Base-by-base conservation (phyloP, 2,113 vertebrate genomes). In the Dolichotis patagonum region DNA sequence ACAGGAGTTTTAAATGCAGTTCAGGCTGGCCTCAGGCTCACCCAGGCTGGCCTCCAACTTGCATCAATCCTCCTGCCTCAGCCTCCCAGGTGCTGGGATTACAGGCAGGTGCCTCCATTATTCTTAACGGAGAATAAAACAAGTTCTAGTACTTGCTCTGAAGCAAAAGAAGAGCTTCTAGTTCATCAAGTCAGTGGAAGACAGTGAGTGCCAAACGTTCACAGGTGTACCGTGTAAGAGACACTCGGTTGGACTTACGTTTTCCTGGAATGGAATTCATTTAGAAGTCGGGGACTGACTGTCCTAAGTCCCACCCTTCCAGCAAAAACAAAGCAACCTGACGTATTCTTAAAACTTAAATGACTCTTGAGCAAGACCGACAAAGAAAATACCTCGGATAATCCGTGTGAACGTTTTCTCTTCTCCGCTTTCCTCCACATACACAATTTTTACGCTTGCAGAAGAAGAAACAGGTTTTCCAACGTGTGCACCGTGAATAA, bases 401-500 rank as follows among this genome's bases (percentile, higher is more conserved):
- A 96, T 98, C 94, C 99, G 98, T 81, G 98, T 94, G 98, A 99
- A 99, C 6, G 98, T 97, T 96, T 99, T 99, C 73, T 99, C 98
- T 93, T 98, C 97, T 22, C 98, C 99, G 9, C 98, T 96, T 7
- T 99, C 98, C 73, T 99, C 98, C 62, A 98, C 95, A 90, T 99
- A 99, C 0, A 98, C 92, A 86, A 99, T 98, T 71, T 98, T 97
- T 5, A 99, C 99, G 16, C 98, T 98, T 56, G 99, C 99, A 3
- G 97, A 98, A 75, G 98, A 95, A 52, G 99, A 98, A 96, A 99
- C 97, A 0, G 99, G 99, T 58, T 92, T 98, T n/a, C 99, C 99
- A 54, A 99, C 88, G 49, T 99, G 99, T 3, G 99, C 99, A 91
- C 99, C 99, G 16, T 99, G 98, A 54, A 99, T 99, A 82, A 99